A percentile compares a stretch with the other conserved stretches of the same genome.
Conservation (phyloP, 92 coral and sea anemone genomes). For the Epizoanthus scotinus region DNA sequence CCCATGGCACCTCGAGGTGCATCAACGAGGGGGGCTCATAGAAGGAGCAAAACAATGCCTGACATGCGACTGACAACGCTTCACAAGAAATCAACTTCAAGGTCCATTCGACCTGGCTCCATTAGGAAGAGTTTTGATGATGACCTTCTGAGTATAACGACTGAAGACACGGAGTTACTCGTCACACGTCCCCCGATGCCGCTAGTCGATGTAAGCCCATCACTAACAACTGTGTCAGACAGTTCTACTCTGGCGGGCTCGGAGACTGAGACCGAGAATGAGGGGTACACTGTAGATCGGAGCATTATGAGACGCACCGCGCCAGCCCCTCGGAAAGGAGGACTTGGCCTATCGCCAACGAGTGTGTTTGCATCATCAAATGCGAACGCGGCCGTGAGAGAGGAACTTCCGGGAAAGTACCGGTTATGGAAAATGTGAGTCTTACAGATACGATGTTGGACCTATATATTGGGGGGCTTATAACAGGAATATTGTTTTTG, state of each 20-base stretch:
- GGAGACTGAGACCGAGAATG: constrained; percentile 70
- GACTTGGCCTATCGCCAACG: constrained; percentile 67
- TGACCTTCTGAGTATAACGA: constrained; percentile 68
- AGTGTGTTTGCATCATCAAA: constrained; percentile 85
- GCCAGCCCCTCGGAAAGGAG: constrained; percentile 7
- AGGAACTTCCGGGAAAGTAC: constrained; percentile 80
- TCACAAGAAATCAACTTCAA: constrained; percentile 43
- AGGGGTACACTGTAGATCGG: neutral
- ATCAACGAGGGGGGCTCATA: constrained; percentile 42
- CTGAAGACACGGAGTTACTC: constrained; percentile 85
- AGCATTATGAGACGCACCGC: constrained; percentile 11
- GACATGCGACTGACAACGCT: constrained; percentile 69
- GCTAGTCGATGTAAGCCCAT: constrained; percentile 89
- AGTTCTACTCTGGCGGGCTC: constrained; percentile 82
- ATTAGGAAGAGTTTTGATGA: constrained; percentile 71
- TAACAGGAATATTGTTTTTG: too few species aligned
- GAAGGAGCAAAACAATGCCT: constrained; percentile 80
- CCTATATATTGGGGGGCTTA: too few species aligned
- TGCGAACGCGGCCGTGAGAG: constrained; percentile 85
- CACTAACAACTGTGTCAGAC: constrained; percentile 88
- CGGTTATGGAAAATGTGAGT: constrained; percentile 91
- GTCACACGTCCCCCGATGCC: constrained; percentile 96
- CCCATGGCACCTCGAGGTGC: constrained; percentile 11
- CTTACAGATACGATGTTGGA: neutral
- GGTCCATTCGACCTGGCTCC: neutral